Evolutionary conservation across 2,888 invertebrate species (phyloP).

Genomic region (Pseudococcus jackbeardsleyi): DNA sequence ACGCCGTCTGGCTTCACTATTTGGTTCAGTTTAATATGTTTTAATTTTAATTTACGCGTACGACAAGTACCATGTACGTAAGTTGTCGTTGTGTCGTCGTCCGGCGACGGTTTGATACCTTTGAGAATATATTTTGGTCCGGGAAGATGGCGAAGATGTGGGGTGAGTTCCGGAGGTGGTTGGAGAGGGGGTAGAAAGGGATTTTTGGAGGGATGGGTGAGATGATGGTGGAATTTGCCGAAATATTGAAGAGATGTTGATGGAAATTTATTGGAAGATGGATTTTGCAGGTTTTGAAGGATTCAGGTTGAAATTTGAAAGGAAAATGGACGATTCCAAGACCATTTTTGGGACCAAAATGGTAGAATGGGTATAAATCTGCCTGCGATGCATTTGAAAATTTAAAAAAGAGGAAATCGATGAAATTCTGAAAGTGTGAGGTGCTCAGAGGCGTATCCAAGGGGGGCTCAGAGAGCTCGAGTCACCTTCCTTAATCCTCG

Average conservation of each 20-base stretch:
- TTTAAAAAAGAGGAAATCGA: no score
- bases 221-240: background rate
- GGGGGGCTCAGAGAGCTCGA: no score
- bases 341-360: background rate
- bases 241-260: background rate
- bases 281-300: background rate
- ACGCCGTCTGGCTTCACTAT: slow-evolving; percentile 59
- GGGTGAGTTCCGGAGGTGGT: background rate
- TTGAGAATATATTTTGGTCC: background rate
- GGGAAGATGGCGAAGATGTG: background rate
- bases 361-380: background rate
- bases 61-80: background rate
- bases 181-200: background rate
- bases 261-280: background rate
- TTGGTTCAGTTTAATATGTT: slow-evolving; percentile 52
- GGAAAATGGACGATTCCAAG: background rate
- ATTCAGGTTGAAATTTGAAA: background rate
- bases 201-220: no score
- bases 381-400: no score
- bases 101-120: background rate
- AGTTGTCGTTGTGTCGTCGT: slow-evolving; percentile 5
- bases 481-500: no score
- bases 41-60: slow-evolving; percentile 55
- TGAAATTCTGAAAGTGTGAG: no score
- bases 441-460: no score